Conservation (phyloP, 2,888 invertebrate genomes). For the Pocota personata region DNA sequence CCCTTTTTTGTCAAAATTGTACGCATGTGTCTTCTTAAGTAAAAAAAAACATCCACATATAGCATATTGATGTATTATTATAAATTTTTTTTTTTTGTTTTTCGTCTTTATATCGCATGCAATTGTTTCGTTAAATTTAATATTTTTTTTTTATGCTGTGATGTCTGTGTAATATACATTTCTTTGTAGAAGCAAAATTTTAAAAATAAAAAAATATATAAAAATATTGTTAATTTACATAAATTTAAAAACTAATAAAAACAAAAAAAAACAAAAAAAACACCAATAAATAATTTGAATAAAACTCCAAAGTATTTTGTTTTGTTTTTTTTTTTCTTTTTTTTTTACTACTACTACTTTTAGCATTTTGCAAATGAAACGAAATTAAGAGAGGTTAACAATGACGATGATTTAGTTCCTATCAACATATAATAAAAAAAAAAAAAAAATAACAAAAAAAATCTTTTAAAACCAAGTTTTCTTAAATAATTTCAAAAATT, state of each 20-base stretch:
- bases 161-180: slow-evolving; percentile 59
- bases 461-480: slow-evolving; percentile 24
- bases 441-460: not conserved
- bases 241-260: slow-evolving; percentile 1
- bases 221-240: slow-evolving; percentile 29
- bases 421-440: slow-evolving; percentile 61
- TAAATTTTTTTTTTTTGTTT: not conserved
- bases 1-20: not conserved
- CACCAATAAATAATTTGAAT: slow-evolving; percentile 36
- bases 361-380: slow-evolving; percentile 68
- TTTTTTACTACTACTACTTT: slow-evolving; percentile 36
- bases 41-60: not conserved
- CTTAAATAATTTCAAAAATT: slow-evolving; percentile 6
- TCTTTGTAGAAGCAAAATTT: slow-evolving; percentile 33
- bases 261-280: slow-evolving; percentile 25
- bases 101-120: slow-evolving; percentile 33
- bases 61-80: slow-evolving; percentile 2
- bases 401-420: slow-evolving; percentile 71
- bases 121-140: slow-evolving; percentile 20
- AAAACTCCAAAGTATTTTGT: slow-evolving; percentile 51
- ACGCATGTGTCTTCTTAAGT: not conserved
- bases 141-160: slow-evolving; percentile 39
- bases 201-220: slow-evolving; percentile 1
- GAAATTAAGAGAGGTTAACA: slow-evolving; percentile 67
- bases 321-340: slow-evolving; percentile 35